Evolutionary conservation across 2,888 invertebrate genomes (phyloP).

Genomic region (Mythimna albipuncta): DNA sequence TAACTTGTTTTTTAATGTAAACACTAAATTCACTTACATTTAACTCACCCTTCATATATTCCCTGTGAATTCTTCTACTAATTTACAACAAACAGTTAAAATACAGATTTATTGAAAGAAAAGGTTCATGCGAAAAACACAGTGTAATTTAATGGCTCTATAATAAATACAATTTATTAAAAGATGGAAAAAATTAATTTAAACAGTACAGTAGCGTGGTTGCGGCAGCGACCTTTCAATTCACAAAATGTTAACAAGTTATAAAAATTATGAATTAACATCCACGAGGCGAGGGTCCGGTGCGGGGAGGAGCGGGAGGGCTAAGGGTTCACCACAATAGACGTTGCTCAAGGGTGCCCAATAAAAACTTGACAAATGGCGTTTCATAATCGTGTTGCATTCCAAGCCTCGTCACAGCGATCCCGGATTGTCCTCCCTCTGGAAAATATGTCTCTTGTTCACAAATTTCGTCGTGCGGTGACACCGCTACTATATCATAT

Average conservation of each 20-base stretch:
- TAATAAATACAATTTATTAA: slow-evolving; percentile 16
- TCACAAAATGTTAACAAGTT: slow-evolving; percentile 86
- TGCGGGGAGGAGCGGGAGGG: slow-evolving; percentile 62
- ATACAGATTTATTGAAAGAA: background rate
- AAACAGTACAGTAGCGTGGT: slow-evolving; percentile 61
- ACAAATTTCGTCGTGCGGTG: slow-evolving; percentile 71
- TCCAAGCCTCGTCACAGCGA: slow-evolving; percentile 85
- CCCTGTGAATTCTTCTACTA: background rate
- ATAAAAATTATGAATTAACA: slow-evolving; percentile 89
- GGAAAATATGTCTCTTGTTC: slow-evolving; percentile 78
- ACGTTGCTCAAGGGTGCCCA: slow-evolving; percentile 85
- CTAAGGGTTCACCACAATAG: slow-evolving; percentile 80
- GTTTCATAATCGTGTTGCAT: slow-evolving; percentile 90
- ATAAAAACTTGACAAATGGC: slow-evolving; percentile 91
- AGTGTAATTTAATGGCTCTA: slow-evolving; percentile 3
- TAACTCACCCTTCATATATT: background rate
- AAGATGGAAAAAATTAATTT: slow-evolving; percentile 74
- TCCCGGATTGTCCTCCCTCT: slow-evolving; percentile 80
- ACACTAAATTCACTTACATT: background rate
- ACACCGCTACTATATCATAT: slow-evolving; percentile 56
- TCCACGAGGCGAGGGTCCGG: slow-evolving; percentile 84
- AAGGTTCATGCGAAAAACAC: background rate
- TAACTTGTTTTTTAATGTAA: too few species aligned
- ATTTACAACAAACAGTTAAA: background rate
- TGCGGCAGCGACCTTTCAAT: slow-evolving; percentile 67